Evolutionary conservation across 2,113 vertebrate genomes (phyloP), one percentile per base, ranked within the genome.

Genomic region (Erythrocebus patas): DNA sequence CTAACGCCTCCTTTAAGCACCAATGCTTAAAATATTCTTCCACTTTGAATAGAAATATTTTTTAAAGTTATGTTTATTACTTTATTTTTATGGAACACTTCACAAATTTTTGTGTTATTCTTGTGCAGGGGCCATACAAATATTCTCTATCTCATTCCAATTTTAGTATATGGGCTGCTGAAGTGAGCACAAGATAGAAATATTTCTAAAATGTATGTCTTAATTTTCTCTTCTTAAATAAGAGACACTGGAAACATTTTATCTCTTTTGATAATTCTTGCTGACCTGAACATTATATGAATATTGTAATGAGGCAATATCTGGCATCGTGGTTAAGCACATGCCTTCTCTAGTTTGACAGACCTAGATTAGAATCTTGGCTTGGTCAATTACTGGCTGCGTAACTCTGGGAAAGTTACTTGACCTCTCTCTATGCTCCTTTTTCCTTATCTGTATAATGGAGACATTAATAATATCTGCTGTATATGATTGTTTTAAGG

Each of bases 1-100:
- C 45, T 68, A 61, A 73, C 68, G 61, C 85, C 43, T 92, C 87
- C 6, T 79, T 91, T 89, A 95, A 97, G 72, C 87, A 94, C 27
- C 30, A 80, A 17, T 82, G 66, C 68, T 97, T 91, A 50, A 93
- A 89, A 86, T 93, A 85, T 55, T 84, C 93, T 89, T 92, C 52
- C 45, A 79, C 78, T 95, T 94, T 83, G 85, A 50, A 45, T 79
- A 88, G 27, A 96, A 78, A 48, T 45, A 4, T 48, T 75, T 48
- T 57, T 95, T 96, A 55, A 91, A 97, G 68, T 8, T 82, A 25
- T 70, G 43, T 64, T 64, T 64, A 64, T 32, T 64, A 30, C 61
- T 64, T 64, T 64, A 64, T 14, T 64, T 30, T 64, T 30, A 64
- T 64, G 61, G 61, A 27, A 64, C 27, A 64, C 27, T 64, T 64